Conservation (phyloP, 2,888 invertebrate genomes). For the Nephrotoma appendiculata region DNA sequence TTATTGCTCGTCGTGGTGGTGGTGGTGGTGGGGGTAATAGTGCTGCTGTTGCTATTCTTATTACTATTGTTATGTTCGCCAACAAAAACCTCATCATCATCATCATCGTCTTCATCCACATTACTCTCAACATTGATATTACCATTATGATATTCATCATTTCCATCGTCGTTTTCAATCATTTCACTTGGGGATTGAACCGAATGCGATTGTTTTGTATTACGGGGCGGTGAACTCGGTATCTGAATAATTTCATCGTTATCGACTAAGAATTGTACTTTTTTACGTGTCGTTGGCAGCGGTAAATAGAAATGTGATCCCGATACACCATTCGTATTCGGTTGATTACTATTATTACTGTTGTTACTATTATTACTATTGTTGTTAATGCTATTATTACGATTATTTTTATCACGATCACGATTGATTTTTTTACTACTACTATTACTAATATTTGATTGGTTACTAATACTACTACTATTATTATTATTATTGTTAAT, state of each 20-base stretch:
- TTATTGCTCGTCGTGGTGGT: neutral
- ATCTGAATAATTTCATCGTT: constrained; percentile 28
- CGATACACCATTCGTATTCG: constrained; percentile 13
- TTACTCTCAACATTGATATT: neutral
- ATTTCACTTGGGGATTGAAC: constrained; percentile 14
- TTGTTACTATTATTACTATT: constrained; percentile 10
- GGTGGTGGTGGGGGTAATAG: neutral
- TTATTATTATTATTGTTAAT: constrained; percentile 1
- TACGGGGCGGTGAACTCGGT: constrained; percentile 1
- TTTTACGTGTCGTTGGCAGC: constrained; percentile 40
- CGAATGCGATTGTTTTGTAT: neutral
- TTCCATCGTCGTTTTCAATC: constrained; percentile 18
- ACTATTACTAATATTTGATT: constrained; percentile 11
- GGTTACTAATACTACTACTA: constrained; percentile 5
- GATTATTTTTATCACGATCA: neutral
- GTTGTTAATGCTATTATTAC: constrained; percentile 1
- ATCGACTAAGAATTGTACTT: constrained; percentile 57
- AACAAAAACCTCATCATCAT: constrained; percentile 1
- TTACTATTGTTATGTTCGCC: neutral
- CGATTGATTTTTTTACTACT: constrained; percentile 19
- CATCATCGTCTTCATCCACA: constrained; percentile 1
- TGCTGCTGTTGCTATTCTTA: neutral
- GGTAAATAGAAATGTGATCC: constrained; percentile 47
- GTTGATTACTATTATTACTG: constrained; percentile 11
- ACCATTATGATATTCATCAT: constrained; percentile 7